These are phyloP conservation scores for Aspidapion aeneum DNA, from an alignment of 2,888 invertebrate genomes.

Conservation along the genomic window DNA sequence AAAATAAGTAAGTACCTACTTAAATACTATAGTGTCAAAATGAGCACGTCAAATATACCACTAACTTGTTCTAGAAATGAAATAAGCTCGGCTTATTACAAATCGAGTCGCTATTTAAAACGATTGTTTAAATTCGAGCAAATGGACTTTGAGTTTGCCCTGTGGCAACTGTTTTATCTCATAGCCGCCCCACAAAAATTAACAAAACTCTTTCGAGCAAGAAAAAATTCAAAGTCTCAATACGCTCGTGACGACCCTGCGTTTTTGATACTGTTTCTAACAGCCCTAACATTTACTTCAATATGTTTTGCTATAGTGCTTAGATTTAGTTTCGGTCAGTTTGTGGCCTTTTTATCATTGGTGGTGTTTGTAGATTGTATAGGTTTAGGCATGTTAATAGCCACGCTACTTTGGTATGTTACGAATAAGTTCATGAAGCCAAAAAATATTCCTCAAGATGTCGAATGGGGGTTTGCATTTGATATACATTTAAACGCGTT, in stretches of 20 bases:
- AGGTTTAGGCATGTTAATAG: conserved; percentile 31
- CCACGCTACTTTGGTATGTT: conserved; percentile 43
- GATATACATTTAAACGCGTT: conserved; percentile 99
- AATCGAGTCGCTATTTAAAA: conserved; percentile 82
- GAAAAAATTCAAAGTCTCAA: conserved; percentile 98
- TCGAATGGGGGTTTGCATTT: conserved; percentile 99
- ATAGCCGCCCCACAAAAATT: conserved; percentile 97
- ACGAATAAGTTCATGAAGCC: conserved; percentile 75
- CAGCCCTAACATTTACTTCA: conserved; percentile 85
- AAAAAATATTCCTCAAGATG: conserved; percentile 67
- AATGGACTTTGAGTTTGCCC: conserved; percentile 99
- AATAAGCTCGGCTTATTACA: conserved; percentile 80
- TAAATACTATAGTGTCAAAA: no score
- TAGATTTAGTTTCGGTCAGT: conserved; percentile 63
- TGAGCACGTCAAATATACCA: conserved; percentile 48
- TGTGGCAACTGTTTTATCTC: conserved; percentile 98
- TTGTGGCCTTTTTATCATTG: conserved; percentile 82
- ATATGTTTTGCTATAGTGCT: conserved; percentile 81
- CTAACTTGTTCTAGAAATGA: conserved; percentile 65
- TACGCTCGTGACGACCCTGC: conserved; percentile 99
- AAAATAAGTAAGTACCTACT: no score
- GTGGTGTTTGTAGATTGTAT: conserved; percentile 95
- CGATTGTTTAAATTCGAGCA: conserved; percentile 87
- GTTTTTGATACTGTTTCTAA: conserved; percentile 86
- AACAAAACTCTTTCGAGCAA: conserved; percentile 93